phyloP scores from a whole-genome alignment of 2,797 vertebrate genomes.

The Gastrophryne carolinensis region DNA sequence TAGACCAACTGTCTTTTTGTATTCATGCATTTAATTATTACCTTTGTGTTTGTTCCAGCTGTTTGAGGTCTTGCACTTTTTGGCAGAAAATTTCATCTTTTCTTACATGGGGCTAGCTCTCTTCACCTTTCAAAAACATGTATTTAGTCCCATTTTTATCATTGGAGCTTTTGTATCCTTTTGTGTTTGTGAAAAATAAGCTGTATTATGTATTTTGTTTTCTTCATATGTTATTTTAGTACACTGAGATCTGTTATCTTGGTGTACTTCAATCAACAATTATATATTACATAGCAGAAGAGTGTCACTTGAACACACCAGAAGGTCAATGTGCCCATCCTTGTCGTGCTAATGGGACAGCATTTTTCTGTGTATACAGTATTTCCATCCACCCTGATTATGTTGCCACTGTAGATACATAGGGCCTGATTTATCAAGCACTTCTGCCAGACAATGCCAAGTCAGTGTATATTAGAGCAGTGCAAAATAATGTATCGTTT shows the following conservation, averaged over 20 bases:
- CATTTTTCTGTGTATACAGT: too few species aligned
- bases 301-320: too few species aligned
- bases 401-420: too few species aligned
- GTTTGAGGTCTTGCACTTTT: constrained; percentile 85
- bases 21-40: constrained; percentile 31
- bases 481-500: too few species aligned
- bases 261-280: not conserved
- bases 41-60: constrained; percentile 61
- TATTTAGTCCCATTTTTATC: constrained; percentile 94
- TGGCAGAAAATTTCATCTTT: constrained; percentile 98
- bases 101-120: constrained; percentile 97
- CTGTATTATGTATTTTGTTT: not conserved
- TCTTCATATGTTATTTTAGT: not conserved
- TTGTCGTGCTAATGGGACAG: too few species aligned
- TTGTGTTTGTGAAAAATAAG: constrained; percentile 5
- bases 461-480: too few species aligned
- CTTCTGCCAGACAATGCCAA: too few species aligned
- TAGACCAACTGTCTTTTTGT: too few species aligned
- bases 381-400: too few species aligned
- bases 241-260: not conserved
- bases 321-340: too few species aligned
- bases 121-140: constrained; percentile 97
- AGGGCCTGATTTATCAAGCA: too few species aligned
- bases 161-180: constrained; percentile 97
- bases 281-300: not conserved